Base-by-base conservation (phyloP, 2,888 invertebrate genomes). In the Campoplex capitator region DNA sequence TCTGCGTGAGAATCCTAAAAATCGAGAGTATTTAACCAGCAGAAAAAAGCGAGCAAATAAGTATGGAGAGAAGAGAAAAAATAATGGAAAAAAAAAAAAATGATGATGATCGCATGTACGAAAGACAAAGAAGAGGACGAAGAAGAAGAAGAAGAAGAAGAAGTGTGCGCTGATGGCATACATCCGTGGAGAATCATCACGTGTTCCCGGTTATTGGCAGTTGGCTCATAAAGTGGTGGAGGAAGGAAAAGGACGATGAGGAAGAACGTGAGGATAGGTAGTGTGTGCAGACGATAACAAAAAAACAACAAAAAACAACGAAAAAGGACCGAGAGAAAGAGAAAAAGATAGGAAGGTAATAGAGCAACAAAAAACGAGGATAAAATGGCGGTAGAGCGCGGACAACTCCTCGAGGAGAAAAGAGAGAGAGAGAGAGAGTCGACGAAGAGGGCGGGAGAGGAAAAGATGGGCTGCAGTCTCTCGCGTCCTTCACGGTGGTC, bases 401-500 rank as follows among this genome's bases (percentile, higher is more conserved):
- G 68, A 54, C 71, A 42, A 35, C 16, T 45, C 42, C 7, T 11
- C 28, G 42, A 70, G 42, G 84, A 85, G 85, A 77, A 32, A 73
- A 38, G 76, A 87, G 68, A 70, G 32, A 45, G 13, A 45, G 65
- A 70, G 76, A 88, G 77, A 85, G 83, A 88, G 89, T 86, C 88
- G 84, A 86, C 90, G 85, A 88, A 90, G 90, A 90, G 90, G 90
- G 89, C 89, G 89, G 92, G 88, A 86, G 91, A 86, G 91, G 90
- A 88, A 79, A 79, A 88, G 87, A 88, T 89, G 88, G 89, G 88
- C 87, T 84, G 88, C 87, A 80, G 82, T 88, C 88, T 88, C 84
- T 77, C 81, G 92, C 92, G 91, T 92, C 93, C 91, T 92, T 93
- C 92, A 93, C 91, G 93, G 93, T 93, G 93, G 93, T 93, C 93